A percentile compares a stretch with the other conserved stretches of the same genome.
Evolutionary conservation across 30 jellyfish, hydroid and myxozoan genomes (phyloP).

Genomic region (Aurelia aurita): DNA sequence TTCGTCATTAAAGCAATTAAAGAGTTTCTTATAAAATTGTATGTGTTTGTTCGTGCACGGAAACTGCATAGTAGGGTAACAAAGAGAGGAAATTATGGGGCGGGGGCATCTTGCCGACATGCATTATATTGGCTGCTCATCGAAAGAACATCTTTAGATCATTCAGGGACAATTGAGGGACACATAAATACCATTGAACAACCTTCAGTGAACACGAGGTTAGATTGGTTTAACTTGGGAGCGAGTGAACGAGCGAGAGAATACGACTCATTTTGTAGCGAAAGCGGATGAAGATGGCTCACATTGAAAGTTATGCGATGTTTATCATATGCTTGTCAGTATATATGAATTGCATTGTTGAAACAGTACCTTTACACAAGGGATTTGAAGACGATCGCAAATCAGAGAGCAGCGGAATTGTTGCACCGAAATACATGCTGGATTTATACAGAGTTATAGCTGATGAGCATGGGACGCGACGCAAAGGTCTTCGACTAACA

Average conservation of each 20-base stretch:
- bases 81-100: conserved; percentile 73
- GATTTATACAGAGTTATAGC: conserved; percentile 48
- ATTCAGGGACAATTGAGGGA: not conserved
- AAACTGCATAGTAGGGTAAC: conserved; percentile 28
- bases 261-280: not conserved
- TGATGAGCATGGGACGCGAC: conserved; percentile 46
- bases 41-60: conserved; percentile 39
- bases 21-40: conserved; percentile 8
- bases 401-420: not conserved
- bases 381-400: not conserved
- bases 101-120: conserved; percentile 46
- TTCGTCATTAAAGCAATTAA: conserved; percentile 34
- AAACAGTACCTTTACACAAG: not conserved
- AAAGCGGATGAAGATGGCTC: not conserved
- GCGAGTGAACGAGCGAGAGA: not conserved
- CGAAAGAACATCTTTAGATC: not conserved
- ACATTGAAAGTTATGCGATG: not conserved
- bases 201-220: too few species aligned
- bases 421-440: conserved; percentile 70
- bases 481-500: conserved; percentile 35
- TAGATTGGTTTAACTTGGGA: too few species aligned
- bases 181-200: not conserved
- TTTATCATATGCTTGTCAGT: not conserved
- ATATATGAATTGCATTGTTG: conserved; percentile 1
- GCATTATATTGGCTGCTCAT: conserved; percentile 19